These are phyloP conservation scores for Smutsia gigantea DNA, from an alignment of 2,797 vertebrate species.

Conservation along the genomic window DNA sequence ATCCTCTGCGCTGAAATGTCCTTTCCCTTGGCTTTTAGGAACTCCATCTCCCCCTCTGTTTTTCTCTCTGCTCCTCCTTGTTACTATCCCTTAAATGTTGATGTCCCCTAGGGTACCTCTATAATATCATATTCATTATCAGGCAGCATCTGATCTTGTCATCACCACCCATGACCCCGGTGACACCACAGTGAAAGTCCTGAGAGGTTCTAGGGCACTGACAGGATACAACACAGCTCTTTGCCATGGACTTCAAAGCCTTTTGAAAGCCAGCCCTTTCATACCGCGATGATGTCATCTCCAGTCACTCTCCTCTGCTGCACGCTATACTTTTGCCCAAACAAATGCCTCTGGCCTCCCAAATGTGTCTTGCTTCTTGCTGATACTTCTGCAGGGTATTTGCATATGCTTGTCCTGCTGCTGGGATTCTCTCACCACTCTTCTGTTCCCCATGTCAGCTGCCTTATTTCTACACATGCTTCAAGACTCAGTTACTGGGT, in stretches of 20 bases:
- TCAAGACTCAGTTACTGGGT: neutral
- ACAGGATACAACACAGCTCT: neutral
- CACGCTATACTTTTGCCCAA: neutral
- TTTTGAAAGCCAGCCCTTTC: neutral
- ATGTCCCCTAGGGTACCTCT: neutral
- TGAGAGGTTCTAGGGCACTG: neutral
- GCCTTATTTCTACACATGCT: neutral
- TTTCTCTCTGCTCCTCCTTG: neutral
- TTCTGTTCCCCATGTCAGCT: neutral
- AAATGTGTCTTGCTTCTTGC: neutral
- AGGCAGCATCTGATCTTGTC: neutral
- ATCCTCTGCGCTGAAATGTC: neutral
- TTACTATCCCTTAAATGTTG: neutral
- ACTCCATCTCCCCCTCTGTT: neutral
- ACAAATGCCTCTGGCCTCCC: neutral
- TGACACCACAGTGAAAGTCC: neutral
- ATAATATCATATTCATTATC: neutral
- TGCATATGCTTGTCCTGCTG: neutral
- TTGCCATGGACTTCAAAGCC: neutral
- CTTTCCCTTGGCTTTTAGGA: neutral
- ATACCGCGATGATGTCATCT: neutral
- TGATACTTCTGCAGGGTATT: neutral
- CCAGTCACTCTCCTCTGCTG: neutral
- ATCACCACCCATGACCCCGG: neutral
- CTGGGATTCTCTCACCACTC: neutral